Conservation (phyloP, 2,888 invertebrate species). For the Drosophila picticornis region DNA sequence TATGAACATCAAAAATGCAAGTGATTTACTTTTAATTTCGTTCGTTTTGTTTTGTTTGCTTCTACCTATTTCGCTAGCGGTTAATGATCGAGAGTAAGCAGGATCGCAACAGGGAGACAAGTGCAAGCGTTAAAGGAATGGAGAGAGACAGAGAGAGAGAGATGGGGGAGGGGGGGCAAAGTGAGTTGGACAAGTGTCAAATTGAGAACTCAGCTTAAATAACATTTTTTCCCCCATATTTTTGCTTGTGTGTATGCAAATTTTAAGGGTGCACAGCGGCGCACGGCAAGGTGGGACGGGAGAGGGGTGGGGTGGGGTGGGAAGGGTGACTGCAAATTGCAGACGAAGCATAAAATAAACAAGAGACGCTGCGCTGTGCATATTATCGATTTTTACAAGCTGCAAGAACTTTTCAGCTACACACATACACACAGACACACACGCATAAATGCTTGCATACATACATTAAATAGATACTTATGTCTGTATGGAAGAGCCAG, state of each 20-base stretch:
- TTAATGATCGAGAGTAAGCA: slow-evolving; percentile 36
- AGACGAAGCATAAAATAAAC: slow-evolving; percentile 82
- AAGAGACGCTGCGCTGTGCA: slow-evolving; percentile 68
- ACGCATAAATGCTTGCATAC: slow-evolving; percentile 30
- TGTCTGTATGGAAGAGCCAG: slow-evolving; percentile 18
- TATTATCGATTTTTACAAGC: slow-evolving; percentile 76
- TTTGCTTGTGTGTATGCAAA: slow-evolving; percentile 8
- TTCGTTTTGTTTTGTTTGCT: slow-evolving; percentile 19
- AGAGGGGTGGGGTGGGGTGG: slow-evolving; percentile 4
- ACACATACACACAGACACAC: slow-evolving; percentile 34
- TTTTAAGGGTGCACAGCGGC: slow-evolving; percentile 36
- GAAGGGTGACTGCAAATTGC: slow-evolving; percentile 72
- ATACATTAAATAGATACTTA: slow-evolving; percentile 29
- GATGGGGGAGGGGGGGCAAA: background rate
- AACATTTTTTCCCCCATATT: slow-evolving; percentile 35
- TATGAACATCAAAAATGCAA: slow-evolving; percentile 59
- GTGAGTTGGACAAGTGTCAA: slow-evolving; percentile 35
- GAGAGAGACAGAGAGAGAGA: background rate
- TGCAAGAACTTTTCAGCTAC: slow-evolving; percentile 68
- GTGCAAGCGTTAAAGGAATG: slow-evolving; percentile 6
- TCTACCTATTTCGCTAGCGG: slow-evolving; percentile 22
- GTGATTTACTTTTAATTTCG: slow-evolving; percentile 62
- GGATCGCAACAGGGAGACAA: slow-evolving; percentile 9
- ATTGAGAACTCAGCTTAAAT: slow-evolving; percentile 61
- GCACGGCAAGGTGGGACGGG: background rate